A percentile compares a stretch with the other conserved stretches of the same genome.
phyloP scores from a whole-genome alignment of 1,140 invertebrate species.

The Heliothis subflexa region DNA sequence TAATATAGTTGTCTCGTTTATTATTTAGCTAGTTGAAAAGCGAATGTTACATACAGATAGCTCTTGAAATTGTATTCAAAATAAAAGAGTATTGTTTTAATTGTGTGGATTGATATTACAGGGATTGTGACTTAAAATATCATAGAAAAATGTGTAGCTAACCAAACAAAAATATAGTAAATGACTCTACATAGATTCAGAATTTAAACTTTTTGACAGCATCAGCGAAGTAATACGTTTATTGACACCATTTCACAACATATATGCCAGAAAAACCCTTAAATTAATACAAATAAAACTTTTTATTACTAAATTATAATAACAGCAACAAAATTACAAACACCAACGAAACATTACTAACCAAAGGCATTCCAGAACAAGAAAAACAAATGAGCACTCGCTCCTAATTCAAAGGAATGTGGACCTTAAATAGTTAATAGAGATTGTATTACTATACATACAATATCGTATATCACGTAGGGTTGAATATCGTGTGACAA shows the following conservation, averaged over 20 bases:
- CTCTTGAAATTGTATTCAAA: too few relatives aligned
- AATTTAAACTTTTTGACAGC: neutral
- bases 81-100: too few relatives aligned
- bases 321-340: neutral
- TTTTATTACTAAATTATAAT: too few relatives aligned
- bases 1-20: neutral
- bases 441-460: constrained; percentile 5
- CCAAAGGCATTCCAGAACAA: constrained; percentile 14
- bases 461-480: constrained; percentile 20
- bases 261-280: too few relatives aligned
- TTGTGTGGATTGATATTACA: too few relatives aligned
- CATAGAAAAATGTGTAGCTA: too few relatives aligned
- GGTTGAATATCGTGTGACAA: constrained; percentile 20
- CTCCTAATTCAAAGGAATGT: constrained; percentile 22
- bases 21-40: neutral
- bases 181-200: neutral
- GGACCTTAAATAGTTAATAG: constrained; percentile 24
- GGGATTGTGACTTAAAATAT: too few relatives aligned
- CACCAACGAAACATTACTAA: neutral
- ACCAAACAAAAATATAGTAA: too few relatives aligned
- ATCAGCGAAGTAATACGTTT: neutral
- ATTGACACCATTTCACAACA: too few relatives aligned
- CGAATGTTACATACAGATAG: too few relatives aligned
- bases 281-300: too few relatives aligned
- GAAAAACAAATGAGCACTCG: constrained; percentile 20